Conservation (phyloP, 2,888 invertebrate species). For the Lacanobia wlatinum region DNA sequence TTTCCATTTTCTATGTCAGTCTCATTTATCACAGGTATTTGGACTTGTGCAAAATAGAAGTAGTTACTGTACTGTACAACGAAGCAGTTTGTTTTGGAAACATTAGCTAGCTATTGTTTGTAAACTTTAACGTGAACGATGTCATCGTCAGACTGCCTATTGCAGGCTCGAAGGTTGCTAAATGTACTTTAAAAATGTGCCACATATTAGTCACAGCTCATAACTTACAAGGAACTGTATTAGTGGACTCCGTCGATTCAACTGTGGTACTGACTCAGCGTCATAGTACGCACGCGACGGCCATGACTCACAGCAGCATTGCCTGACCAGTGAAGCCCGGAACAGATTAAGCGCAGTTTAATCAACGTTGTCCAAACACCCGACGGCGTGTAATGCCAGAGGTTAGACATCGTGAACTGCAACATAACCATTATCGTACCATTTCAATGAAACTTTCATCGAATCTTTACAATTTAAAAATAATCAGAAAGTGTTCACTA, state of each 20-base stretch:
- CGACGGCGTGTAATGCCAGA: conserved; percentile 46
- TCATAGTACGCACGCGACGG: conserved; percentile 77
- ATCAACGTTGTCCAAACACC: conserved; percentile 52
- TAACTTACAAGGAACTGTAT: conserved; percentile 69
- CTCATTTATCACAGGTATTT: background rate
- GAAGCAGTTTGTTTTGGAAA: conserved; percentile 54
- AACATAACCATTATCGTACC: conserved; percentile 42
- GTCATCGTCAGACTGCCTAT: conserved; percentile 23
- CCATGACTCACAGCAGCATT: conserved; percentile 69
- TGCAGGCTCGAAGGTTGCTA: conserved; percentile 11
- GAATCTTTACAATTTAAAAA: conserved; percentile 58
- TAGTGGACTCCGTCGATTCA: conserved; percentile 66
- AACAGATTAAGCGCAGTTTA: conserved; percentile 56
- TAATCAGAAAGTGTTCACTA: conserved; percentile 61
- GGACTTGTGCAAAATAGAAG: conserved; percentile 11
- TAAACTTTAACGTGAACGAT: conserved; percentile 53
- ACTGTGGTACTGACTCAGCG: conserved; percentile 78
- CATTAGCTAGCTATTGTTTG: conserved; percentile 56
- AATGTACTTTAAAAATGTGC: conserved; percentile 32
- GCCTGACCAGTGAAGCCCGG: conserved; percentile 47
- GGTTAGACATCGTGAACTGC: conserved; percentile 52
- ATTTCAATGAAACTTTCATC: conserved; percentile 64
- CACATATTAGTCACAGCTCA: conserved; percentile 66
- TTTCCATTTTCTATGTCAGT: conserved; percentile 2
- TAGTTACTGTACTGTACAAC: conserved; percentile 14